Evolutionary conservation across 2,113 vertebrate genomes (phyloP).

Genomic region (Turdus rufiventris): DNA sequence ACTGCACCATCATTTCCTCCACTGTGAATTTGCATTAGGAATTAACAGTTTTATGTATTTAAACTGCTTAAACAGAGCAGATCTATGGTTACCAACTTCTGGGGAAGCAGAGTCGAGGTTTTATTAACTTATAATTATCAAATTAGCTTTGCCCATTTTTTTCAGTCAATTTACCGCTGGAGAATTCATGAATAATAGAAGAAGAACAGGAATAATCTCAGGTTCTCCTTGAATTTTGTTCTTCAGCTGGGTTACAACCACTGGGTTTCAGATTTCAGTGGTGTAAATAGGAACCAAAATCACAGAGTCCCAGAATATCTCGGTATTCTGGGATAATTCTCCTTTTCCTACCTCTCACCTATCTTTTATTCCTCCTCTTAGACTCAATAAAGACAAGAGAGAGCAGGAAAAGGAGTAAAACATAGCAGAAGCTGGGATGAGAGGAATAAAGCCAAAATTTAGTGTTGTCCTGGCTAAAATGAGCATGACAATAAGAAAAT

Average conservation of each 20-base stretch:
- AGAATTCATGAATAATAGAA: neutral
- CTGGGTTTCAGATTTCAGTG: rapidly evolving
- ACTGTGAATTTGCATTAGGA: neutral
- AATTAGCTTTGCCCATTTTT: constrained; percentile 4
- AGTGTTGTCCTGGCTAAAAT: neutral
- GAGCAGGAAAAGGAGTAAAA: neutral
- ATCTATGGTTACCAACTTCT: neutral
- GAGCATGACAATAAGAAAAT: neutral
- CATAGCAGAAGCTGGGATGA: neutral
- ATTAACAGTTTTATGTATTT: neutral
- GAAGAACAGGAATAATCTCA: neutral
- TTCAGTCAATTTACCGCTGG: neutral
- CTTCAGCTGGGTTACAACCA: neutral
- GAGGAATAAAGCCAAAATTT: neutral
- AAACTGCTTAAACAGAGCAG: neutral
- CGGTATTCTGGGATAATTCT: neutral
- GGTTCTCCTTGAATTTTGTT: neutral
- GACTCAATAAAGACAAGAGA: neutral
- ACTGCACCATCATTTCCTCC: neutral
- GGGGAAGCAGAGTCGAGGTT: neutral
- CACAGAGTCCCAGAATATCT: too few species aligned
- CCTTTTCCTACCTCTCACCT: neutral
- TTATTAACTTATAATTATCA: constrained; percentile 39
- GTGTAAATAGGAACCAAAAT: rapidly evolving
- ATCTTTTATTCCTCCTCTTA: neutral